Conservation (phyloP, 2,888 invertebrate genomes). For the Aproaerema taeniolella region DNA sequence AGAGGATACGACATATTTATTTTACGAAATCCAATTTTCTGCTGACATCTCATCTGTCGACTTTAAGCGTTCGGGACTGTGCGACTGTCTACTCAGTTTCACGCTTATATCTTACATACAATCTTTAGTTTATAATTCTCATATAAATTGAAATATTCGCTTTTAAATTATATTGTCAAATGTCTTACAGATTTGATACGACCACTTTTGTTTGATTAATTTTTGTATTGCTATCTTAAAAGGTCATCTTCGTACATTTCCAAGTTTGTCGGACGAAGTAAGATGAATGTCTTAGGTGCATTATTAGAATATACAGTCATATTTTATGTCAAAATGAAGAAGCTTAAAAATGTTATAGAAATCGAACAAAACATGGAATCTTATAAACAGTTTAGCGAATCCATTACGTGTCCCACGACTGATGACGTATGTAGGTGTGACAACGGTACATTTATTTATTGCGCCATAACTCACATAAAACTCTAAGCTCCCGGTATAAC, state of each 20-base stretch:
- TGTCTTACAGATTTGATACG: slow-evolving; percentile 8
- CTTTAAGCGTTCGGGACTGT: slow-evolving; percentile 69
- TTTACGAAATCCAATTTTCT: slow-evolving; percentile 77
- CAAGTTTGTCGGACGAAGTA: no score
- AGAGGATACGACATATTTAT: slow-evolving; percentile 73
- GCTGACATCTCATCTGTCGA: slow-evolving; percentile 76
- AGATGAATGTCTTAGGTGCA: no score
- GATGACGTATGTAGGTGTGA: slow-evolving; percentile 67
- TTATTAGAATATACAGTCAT: no score
- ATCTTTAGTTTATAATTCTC: slow-evolving; percentile 37
- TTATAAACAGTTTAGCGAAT: slow-evolving; percentile 30
- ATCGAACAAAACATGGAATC: slow-evolving; percentile 20
- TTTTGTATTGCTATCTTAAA: not conserved
- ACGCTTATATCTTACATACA: slow-evolving; percentile 57
- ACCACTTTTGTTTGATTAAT: not conserved
- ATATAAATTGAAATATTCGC: slow-evolving; percentile 32
- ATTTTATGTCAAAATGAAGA: not conserved
- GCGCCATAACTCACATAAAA: slow-evolving; percentile 69
- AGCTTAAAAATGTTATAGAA: not conserved
- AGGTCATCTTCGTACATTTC: not conserved
- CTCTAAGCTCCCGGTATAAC: slow-evolving; percentile 57
- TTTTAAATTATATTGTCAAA: slow-evolving; percentile 21
- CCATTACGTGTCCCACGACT: slow-evolving; percentile 33
- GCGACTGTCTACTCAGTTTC: slow-evolving; percentile 65
- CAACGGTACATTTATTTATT: slow-evolving; percentile 70